Percentiles rank a stretch among this genome's conserved stretches.
These are phyloP conservation scores for Anolis sagrei DNA, from an alignment of 2,113 vertebrate genomes.

Conservation along the genomic window DNA sequence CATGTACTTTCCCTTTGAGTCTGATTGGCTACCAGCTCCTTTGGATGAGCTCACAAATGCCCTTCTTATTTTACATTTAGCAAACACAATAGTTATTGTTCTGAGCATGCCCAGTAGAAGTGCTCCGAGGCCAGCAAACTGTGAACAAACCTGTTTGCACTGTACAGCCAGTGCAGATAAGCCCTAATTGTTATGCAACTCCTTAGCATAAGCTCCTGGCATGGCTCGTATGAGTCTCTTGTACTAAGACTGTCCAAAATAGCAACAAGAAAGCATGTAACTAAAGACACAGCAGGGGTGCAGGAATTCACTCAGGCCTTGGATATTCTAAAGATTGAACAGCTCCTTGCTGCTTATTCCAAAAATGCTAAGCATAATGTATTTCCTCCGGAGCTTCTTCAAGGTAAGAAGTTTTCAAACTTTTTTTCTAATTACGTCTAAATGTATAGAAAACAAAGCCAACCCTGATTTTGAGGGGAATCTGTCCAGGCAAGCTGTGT, in stretches of 20 bases:
- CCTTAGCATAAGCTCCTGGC: conserved; percentile 82
- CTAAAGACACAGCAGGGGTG: conserved; percentile 75
- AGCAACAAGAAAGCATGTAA: conserved; percentile 82
- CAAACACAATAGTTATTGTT: conserved; percentile 76
- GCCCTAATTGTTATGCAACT: conserved; percentile 83
- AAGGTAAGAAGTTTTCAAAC: conserved; percentile 81
- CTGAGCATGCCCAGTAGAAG: conserved; percentile 78
- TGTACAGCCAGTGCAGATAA: conserved; percentile 76
- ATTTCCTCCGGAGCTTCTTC: conserved; percentile 86
- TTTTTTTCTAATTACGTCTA: conserved; percentile 47
- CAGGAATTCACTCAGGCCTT: conserved; percentile 71
- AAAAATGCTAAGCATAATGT: conserved; percentile 85
- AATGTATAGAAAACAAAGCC: conserved; percentile 30
- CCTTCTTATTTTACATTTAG: conserved; percentile 67
- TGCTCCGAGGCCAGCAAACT: conserved; percentile 73
- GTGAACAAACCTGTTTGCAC: conserved; percentile 82
- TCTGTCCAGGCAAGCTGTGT: conserved; percentile 25
- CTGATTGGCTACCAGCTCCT: conserved; percentile 52
- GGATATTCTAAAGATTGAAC: conserved; percentile 55
- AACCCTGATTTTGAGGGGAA: conserved; percentile 42
- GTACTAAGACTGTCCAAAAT: conserved; percentile 83
- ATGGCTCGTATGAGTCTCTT: conserved; percentile 74
- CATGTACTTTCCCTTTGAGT: conserved; percentile 71
- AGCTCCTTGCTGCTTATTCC: conserved; percentile 61
- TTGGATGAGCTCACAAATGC: conserved; percentile 70